These are phyloP conservation scores for Urocolius indicus DNA, from an alignment of 2,113 vertebrate genomes.

Conservation along the genomic window DNA sequence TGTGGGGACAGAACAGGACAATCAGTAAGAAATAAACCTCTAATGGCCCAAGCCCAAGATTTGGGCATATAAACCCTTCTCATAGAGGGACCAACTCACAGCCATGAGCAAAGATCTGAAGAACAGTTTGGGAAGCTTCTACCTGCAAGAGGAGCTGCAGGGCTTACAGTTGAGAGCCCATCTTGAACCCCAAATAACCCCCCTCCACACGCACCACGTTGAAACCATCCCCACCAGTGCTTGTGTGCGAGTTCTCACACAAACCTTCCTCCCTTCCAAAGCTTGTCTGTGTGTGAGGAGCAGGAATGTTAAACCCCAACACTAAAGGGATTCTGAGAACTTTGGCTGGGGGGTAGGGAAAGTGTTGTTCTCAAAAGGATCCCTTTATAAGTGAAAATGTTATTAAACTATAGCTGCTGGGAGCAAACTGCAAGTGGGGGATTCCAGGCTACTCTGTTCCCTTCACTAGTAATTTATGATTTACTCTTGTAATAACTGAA, in stretches of 20 bases:
- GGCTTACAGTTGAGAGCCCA: neutral
- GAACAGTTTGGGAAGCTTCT: neutral
- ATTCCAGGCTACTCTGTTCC: neutral
- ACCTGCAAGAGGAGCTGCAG: neutral
- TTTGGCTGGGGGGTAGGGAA: neutral
- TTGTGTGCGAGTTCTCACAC: fast-evolving
- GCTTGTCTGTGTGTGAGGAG: neutral
- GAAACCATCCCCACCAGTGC: neutral
- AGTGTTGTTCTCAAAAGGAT: neutral
- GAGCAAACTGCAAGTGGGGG: neutral
- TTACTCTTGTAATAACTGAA: neutral
- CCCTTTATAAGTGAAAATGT: neutral
- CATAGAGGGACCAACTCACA: neutral
- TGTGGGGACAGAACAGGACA: neutral
- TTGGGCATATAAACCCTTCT: neutral
- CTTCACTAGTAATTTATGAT: neutral
- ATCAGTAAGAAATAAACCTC: neutral
- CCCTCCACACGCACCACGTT: neutral
- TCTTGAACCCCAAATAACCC: neutral
- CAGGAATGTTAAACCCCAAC: neutral
- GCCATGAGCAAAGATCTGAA: neutral
- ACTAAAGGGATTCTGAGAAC: slow-evolving; percentile 9
- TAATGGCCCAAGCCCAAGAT: neutral
- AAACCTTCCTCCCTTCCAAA: neutral
- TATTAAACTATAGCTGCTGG: slow-evolving; percentile 50